phyloP scores from a whole-genome alignment of 2,888 invertebrate species.

The Lochmaea capreae region DNA sequence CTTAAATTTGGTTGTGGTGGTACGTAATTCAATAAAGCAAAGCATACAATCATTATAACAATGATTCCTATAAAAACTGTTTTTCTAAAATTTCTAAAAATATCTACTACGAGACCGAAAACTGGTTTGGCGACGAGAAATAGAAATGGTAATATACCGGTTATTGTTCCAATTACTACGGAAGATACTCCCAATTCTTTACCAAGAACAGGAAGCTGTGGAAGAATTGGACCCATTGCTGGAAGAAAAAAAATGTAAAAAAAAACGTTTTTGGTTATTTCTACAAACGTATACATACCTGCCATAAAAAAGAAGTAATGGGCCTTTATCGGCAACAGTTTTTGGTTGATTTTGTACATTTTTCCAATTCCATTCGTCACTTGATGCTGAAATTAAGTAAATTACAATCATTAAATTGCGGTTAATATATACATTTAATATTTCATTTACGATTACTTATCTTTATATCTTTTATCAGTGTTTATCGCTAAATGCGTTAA shows the following conservation, averaged over 20 bases:
- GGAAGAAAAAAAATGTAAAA: slow-evolving; percentile 52
- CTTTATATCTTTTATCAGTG: slow-evolving; percentile 14
- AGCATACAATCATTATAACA: slow-evolving; percentile 74
- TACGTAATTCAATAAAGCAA: slow-evolving; percentile 77
- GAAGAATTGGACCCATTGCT: slow-evolving; percentile 86
- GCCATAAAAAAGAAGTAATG: slow-evolving; percentile 91
- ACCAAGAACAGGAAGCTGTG: slow-evolving; percentile 82
- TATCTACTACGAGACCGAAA: slow-evolving; percentile 82
- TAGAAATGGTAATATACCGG: slow-evolving; percentile 79
- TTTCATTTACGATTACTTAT: slow-evolving; percentile 1
- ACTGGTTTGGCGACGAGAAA: slow-evolving; percentile 82
- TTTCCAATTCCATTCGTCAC: not conserved
- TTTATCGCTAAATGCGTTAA: not conserved
- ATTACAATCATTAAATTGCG: not conserved
- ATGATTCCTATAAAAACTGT: slow-evolving; percentile 78
- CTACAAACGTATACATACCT: slow-evolving; percentile 66
- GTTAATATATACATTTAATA: not conserved
- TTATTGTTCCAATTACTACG: slow-evolving; percentile 81
- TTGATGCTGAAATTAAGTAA: slow-evolving; percentile 10
- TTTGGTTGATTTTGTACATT: slow-evolving; percentile 69
- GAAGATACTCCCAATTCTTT: slow-evolving; percentile 82
- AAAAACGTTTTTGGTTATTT: not conserved
- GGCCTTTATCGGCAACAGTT: slow-evolving; percentile 83
- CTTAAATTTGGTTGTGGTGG: slow-evolving; percentile 60
- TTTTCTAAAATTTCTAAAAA: slow-evolving; percentile 77